These are phyloP conservation scores for Micrasema minimum DNA, from an alignment of 1,140 invertebrate species.

Conservation along the genomic window DNA sequence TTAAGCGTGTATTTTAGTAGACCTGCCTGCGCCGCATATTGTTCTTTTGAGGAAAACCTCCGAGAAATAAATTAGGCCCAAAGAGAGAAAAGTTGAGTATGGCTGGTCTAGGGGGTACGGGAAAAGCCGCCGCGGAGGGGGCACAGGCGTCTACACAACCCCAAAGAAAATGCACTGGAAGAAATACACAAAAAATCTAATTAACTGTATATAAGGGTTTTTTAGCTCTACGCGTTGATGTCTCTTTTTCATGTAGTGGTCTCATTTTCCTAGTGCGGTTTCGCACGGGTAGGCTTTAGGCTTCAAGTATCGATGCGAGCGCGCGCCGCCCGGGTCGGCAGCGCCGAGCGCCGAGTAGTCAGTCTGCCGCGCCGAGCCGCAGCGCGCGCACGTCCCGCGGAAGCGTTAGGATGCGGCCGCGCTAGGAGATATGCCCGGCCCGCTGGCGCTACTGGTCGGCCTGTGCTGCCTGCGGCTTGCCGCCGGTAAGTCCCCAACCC, in stretches of 20 bases:
- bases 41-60: no score
- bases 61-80: no score
- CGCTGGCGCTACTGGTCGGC: conserved; percentile 65
- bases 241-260: not conserved
- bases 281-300: conserved; percentile 45
- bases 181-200: not conserved
- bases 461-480: conserved; percentile 65
- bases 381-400: conserved; percentile 60
- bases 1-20: no score
- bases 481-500: conserved; percentile 62
- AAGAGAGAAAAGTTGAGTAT: no score
- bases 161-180: conserved; percentile 1
- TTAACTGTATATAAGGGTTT: not conserved
- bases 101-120: no score
- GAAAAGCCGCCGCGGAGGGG: conserved; percentile 20
- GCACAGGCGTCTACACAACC: not conserved
- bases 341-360: conserved; percentile 56
- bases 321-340: conserved; percentile 56
- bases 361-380: conserved; percentile 59
- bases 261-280: not conserved
- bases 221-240: not conserved
- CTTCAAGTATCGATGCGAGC: conserved; percentile 50
- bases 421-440: conserved; percentile 64
- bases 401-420: conserved; percentile 65
- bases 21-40: no score